Base-by-base conservation (phyloP, 1,140 invertebrate species). In the Lepidurus arcticus region DNA sequence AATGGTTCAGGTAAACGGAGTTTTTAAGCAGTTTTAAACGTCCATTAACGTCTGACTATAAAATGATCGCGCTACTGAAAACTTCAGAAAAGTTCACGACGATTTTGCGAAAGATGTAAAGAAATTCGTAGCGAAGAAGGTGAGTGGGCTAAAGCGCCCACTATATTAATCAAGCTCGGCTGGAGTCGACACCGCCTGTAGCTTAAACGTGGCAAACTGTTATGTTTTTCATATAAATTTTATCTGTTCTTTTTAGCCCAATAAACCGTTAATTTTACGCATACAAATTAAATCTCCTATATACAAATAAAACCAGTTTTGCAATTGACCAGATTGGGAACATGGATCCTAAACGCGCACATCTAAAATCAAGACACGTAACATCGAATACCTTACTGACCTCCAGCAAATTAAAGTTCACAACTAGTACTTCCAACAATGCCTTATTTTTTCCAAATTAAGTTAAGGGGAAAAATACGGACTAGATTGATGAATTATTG, bases 1-100 rank as follows among this genome's bases (percentile, higher is more conserved):
- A 21, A 76, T 74, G 73, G 42, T 74, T 42, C 78, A 78, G 74
- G 78, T 73, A 76, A 10, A 34, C 77, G n/a, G 21, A 34, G 42
- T 44, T 42, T n/a, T 44, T 21, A 76, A 6, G 44, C 24, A 21
- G 24, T 76, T 21, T 5, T 10, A 7, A 76, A n/a, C n/a, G 8
- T 76, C n/a, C 8, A 76, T 75, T 75, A 42, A 75, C 13, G 26
- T 75, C 42, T 73, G n/a, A n/a, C 24, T 24, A 73, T 16, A 34
- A 34, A 7, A 76, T 44, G 34, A 76, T 9, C 43, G 75, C 21
- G 75, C 75, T 5, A 42, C 47, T 45, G 75, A 76, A 5, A 76
- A 76, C 43, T 76, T 76, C 47, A 7, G 21, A 21, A 44, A 76
- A 21, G 75, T 76, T 8, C 26, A 45, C 8, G 21, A 42, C 10